Base-by-base conservation (phyloP, 2,888 invertebrate species). In the Netelia melanura region DNA sequence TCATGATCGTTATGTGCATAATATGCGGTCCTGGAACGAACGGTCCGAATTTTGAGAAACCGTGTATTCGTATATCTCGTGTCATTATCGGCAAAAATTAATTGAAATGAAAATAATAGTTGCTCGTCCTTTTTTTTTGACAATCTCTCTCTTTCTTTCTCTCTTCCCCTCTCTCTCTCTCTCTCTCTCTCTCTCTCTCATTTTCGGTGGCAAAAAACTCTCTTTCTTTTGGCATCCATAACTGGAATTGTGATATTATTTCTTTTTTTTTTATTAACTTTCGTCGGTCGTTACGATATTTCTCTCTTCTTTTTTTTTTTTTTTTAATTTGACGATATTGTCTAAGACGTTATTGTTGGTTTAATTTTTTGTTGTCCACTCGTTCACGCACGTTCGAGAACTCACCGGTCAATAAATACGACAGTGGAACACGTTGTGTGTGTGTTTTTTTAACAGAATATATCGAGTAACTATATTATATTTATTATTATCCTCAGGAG, bases 71-170 rank as follows among this genome's bases (percentile, higher is more conserved):
- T 58, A 54, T n/a, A 58, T 21, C 21, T 58, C 21, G 58, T 21
- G 21, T 21, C 9, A 21, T 58, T 58, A 17, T 58, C 48, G 48
- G 14, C 48, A 48, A 21, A 58, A 58, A 21, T 21, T 5, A 58
- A 17, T 58, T 21, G 58, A 58, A 58, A 58, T 9, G 9, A 17
- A 58, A 17, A 58, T 21, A 58, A 58, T 21, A 58, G 9, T 58
- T 58, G 17, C 17, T 58, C 21, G 58, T 58, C 58, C 58, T 14
- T 58, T 58, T 68, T 68, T 21, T 2, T 68, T 72, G 58, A 58
- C 58, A 61, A 71, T 71, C 86, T 87, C 72, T 89, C 88, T 80
- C 87, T 87, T 86, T 88, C 83, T 87, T 83, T 88, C 86, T 87
- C 86, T 88, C 85, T 82, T 70, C 74, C 70, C 25, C 44, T 64